Conservation (phyloP, 2,797 vertebrate species). For the Novumbra hubbsi region DNA sequence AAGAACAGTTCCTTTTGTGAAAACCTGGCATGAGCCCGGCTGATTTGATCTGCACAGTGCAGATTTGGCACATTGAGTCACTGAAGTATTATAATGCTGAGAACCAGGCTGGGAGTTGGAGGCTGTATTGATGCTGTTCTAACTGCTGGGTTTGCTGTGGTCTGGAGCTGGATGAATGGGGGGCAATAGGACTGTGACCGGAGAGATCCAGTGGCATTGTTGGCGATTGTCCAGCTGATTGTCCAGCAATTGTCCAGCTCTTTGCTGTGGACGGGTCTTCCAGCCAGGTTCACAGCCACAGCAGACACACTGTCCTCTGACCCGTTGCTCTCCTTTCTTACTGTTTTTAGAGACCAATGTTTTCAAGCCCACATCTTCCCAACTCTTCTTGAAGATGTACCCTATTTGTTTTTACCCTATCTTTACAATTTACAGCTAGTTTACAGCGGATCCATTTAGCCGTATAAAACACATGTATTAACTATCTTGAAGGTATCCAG, state of each 20-base stretch:
- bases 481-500: background rate
- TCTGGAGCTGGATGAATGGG: background rate
- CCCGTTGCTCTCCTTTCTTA: background rate
- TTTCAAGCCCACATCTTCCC: background rate
- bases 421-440: background rate
- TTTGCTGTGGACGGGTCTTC: background rate
- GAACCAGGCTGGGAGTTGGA: background rate
- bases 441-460: background rate
- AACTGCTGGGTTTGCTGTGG: background rate
- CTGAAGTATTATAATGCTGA: background rate
- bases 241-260: background rate
- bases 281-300: background rate
- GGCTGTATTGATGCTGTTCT: constrained; percentile 12
- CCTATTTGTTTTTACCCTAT: background rate
- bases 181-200: constrained; percentile 32
- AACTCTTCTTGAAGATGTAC: background rate
- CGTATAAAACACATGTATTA: background rate
- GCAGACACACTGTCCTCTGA: background rate
- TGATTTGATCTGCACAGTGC: background rate
- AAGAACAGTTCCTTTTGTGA: too few species aligned
- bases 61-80: constrained; percentile 6
- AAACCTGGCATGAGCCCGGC: background rate
- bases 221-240: background rate
- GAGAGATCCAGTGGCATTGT: constrained; percentile 65
- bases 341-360: background rate